phyloP scores from a whole-genome alignment of 1,140 invertebrate species.

The Macrobrachium nipponense region DNA sequence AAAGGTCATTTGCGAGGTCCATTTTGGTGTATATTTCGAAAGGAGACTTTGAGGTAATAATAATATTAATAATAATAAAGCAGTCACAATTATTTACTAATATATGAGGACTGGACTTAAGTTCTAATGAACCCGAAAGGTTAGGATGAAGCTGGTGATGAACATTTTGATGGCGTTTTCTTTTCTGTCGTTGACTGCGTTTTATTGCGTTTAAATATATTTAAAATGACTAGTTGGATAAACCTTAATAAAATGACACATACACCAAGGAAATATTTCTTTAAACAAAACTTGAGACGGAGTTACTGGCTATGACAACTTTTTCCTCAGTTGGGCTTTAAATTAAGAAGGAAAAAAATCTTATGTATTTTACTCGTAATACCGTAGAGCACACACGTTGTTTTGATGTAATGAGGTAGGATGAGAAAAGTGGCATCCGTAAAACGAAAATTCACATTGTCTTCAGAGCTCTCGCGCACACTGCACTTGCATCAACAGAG shows the following conservation, averaged over 20 bases:
- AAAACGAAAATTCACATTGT: slow-evolving; percentile 37
- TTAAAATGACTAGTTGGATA: not conserved
- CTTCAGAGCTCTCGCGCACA: slow-evolving; percentile 30
- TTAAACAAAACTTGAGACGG: too few relatives aligned
- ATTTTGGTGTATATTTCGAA: slow-evolving; percentile 1
- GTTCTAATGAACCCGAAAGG: too few relatives aligned
- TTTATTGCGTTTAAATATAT: too few relatives aligned
- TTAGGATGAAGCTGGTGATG: too few relatives aligned
- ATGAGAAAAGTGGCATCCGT: slow-evolving; percentile 46
- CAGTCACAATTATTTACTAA: not conserved
- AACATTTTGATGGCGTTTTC: too few relatives aligned
- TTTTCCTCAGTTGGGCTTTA: too few relatives aligned
- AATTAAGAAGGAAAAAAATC: too few relatives aligned
- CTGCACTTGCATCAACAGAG: slow-evolving; percentile 45
- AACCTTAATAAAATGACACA: too few relatives aligned
- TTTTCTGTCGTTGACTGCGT: too few relatives aligned
- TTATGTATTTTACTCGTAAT: slow-evolving; percentile 48
- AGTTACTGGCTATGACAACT: too few relatives aligned
- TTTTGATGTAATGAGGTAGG: slow-evolving; percentile 57
- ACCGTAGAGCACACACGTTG: slow-evolving; percentile 46
- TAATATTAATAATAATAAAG: not conserved
- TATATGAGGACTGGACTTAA: not conserved
- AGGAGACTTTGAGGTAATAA: not conserved
- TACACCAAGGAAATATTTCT: too few relatives aligned
- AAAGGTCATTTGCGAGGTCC: slow-evolving; percentile 49